Evolutionary conservation across 2,888 invertebrate species (phyloP).

Genomic region (Morpho achilles): DNA sequence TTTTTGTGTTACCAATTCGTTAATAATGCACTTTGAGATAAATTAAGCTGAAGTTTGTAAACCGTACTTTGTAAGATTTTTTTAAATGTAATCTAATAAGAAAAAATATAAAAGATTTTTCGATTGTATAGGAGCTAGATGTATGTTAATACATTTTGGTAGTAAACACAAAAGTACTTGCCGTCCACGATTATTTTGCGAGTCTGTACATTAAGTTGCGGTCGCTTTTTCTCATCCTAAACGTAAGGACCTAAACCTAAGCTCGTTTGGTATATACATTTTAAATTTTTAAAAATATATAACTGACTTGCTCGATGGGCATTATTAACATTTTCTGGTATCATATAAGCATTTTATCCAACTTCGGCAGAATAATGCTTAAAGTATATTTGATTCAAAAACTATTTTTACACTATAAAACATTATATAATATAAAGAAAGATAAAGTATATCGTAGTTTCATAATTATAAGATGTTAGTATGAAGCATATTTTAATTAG

Average conservation of each 20-base stretch:
- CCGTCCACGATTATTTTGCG: slow-evolving; percentile 75
- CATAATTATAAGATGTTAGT: slow-evolving; percentile 66
- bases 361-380: slow-evolving; percentile 45
- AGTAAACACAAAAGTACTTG: slow-evolving; percentile 37
- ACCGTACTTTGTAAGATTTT: slow-evolving; percentile 9
- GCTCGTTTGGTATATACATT: slow-evolving; percentile 40
- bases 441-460: slow-evolving; percentile 71
- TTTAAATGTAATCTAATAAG: slow-evolving; percentile 8
- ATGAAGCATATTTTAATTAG: slow-evolving; percentile 72
- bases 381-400: slow-evolving; percentile 46
- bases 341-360: slow-evolving; percentile 31
- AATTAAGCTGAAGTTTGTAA: slow-evolving; percentile 1
- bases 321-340: slow-evolving; percentile 56
- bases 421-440: slow-evolving; percentile 53
- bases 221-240: slow-evolving; percentile 44
- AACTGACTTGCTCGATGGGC: slow-evolving; percentile 48
- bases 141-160: slow-evolving; percentile 8
- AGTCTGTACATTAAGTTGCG: slow-evolving; percentile 40
- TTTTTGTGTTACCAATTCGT: slow-evolving; percentile 43
- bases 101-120: slow-evolving; percentile 8
- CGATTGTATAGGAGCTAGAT: slow-evolving; percentile 14
- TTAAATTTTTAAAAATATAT: slow-evolving; percentile 36
- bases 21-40: slow-evolving; percentile 64
- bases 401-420: slow-evolving; percentile 67
- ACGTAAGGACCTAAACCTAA: slow-evolving; percentile 34